Conservation (phyloP, 2,797 vertebrate genomes). For the Morelia viridis region DNA sequence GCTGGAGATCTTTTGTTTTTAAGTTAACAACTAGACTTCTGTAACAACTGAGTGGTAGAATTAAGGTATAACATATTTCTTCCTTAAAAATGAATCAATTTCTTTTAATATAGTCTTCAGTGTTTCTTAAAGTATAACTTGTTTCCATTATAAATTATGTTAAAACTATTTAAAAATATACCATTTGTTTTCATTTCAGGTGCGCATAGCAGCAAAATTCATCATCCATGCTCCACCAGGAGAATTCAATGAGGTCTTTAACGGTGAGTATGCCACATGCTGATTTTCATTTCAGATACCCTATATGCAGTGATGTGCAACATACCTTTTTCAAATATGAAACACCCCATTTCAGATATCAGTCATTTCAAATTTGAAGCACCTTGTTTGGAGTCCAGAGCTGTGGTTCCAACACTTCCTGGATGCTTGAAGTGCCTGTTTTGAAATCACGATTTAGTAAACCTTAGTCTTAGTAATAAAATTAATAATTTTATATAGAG, state of each 20-base stretch:
- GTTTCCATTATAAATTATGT: neutral
- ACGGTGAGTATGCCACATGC: slow-evolving; percentile 80
- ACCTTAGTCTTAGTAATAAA: neutral
- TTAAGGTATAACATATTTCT: neutral
- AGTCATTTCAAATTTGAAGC: neutral
- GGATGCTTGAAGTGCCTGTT: neutral
- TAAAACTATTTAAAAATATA: neutral
- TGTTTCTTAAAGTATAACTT: neutral
- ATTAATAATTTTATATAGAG: neutral
- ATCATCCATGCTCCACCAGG: slow-evolving; percentile 95
- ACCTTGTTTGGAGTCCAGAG: neutral
- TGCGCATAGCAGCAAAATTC: slow-evolving; percentile 95
- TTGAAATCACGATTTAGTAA: neutral
- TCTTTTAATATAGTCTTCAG: neutral
- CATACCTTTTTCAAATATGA: neutral
- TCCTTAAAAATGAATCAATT: neutral
- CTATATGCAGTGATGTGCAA: neutral
- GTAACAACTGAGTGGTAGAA: neutral
- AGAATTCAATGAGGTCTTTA: slow-evolving; percentile 98
- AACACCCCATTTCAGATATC: neutral
- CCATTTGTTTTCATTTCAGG: slow-evolving; percentile 75
- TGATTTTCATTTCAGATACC: neutral
- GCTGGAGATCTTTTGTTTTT: neutral
- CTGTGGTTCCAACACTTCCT: neutral
- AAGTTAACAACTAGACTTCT: neutral